phyloP scores from a whole-genome alignment of 53 echinoderm and acorn worm species.

The Stichopus horrens region DNA sequence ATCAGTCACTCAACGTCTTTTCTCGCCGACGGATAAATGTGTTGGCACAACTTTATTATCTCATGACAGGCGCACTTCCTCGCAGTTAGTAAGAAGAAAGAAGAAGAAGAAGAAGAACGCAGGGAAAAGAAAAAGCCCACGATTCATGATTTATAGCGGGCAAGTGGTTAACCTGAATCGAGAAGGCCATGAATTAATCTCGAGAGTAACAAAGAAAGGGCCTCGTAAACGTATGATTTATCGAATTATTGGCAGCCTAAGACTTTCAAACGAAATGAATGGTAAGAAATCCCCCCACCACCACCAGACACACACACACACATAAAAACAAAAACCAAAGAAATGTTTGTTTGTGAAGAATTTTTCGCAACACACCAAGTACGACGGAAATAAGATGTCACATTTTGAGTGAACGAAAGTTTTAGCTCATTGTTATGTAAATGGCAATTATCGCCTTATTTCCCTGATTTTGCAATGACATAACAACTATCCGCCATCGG shows the following conservation, averaged over 20 bases:
- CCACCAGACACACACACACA: too few relatives aligned
- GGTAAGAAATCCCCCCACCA: too few relatives aligned
- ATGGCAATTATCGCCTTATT: too few relatives aligned
- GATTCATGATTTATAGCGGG: slow-evolving; percentile 50
- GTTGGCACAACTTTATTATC: slow-evolving; percentile 36
- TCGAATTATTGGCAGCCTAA: not conserved
- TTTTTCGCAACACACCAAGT: too few relatives aligned
- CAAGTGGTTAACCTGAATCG: slow-evolving; percentile 52
- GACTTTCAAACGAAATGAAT: not conserved
- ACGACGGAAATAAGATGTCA: too few relatives aligned
- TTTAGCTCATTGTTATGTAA: too few relatives aligned
- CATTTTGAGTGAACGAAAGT: too few relatives aligned
- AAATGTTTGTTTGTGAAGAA: too few relatives aligned
- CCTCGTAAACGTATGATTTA: slow-evolving; percentile 26
- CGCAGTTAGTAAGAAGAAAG: not conserved
- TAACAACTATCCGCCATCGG: too few relatives aligned
- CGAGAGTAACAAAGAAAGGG: slow-evolving; percentile 12
- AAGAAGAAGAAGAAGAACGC: too few relatives aligned
- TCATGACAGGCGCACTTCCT: slow-evolving; percentile 44
- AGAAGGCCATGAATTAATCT: slow-evolving; percentile 58
- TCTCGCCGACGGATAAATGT: slow-evolving; percentile 29
- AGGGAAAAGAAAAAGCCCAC: not conserved
- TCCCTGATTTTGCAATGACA: too few relatives aligned
- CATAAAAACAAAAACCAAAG: too few relatives aligned
- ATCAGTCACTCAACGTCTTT: slow-evolving; percentile 25